Evolutionary conservation across 2,113 vertebrate genomes (phyloP), one percentile per base, ranked within the genome.

Genomic region (Heteronetta atricapilla): DNA sequence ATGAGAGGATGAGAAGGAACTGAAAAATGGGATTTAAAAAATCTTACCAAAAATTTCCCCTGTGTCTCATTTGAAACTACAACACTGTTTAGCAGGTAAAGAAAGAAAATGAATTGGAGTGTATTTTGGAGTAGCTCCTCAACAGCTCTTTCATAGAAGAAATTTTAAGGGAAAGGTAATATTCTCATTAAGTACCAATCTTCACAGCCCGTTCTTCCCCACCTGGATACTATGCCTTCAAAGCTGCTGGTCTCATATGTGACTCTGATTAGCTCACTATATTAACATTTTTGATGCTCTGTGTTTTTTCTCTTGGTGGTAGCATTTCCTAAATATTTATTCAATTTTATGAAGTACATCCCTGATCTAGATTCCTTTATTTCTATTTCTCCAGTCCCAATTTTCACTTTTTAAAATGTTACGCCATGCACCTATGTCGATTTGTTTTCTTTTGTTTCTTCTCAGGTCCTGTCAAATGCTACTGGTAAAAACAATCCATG

Each of bases 131-230:
- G 50, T 50, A 64, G 44, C 25, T 46, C 7, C 59, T 29, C 25
- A 13, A 44, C 44, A 88, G 68, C 26, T 95, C 85, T 93, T 93
- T 77, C 70, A 50, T 59, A 84, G 33, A 34, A 78, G 89, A 73
- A 76, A 93, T 96, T 91, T 94, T 67, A 78, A 84, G 68, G 68
- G 69, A 94, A 95, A 86, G 31, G 21, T 28, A 86, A 46, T 84
- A 78, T 82, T 89, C 56, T 72, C 33, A 50, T 72, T 72, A 80
- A 70, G 82, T 78, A 55, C 18, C 73, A n/a, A 14, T 89, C 72
- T 91, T 79, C 60, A 74, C 84, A 93, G 81, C n/a, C 52, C 56
- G 46, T 68, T 89, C 44, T 79, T 86, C 73, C 75, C 89, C 67
- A 31, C 89, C 75, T 84, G 67, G 53, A 92, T 66, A 52, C 28